phyloP scores from a whole-genome alignment of 2,888 invertebrate species.

The Nomada flava region DNA sequence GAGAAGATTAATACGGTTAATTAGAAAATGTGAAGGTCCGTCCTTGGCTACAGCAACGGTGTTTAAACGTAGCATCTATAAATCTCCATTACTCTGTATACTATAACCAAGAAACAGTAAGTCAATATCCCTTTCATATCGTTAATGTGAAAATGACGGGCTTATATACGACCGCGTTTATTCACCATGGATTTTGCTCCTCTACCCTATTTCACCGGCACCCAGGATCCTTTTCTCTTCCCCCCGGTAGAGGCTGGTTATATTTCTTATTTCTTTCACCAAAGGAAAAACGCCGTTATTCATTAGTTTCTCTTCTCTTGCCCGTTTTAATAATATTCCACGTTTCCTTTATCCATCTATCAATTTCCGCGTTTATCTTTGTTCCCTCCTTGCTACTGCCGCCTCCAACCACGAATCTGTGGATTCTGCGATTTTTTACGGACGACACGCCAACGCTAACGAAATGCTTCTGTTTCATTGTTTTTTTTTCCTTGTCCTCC shows the following conservation, averaged over 20 bases:
- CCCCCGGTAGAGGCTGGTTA: conserved; percentile 44
- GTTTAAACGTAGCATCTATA: conserved; percentile 51
- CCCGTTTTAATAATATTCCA: conserved; percentile 50
- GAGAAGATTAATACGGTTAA: conserved; percentile 48
- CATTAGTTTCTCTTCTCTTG: conserved; percentile 49
- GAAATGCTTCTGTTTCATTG: neutral
- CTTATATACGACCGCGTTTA: conserved; percentile 66
- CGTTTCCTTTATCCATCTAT: conserved; percentile 49
- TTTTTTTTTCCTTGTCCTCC: neutral
- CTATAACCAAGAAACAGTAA: conserved; percentile 57
- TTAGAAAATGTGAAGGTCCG: conserved; percentile 17
- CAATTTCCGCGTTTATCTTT: conserved; percentile 38
- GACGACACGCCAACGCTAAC: neutral
- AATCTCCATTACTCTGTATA: conserved; percentile 66
- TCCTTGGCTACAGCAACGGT: conserved; percentile 15
- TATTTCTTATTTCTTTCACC: conserved; percentile 61
- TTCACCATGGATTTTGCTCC: conserved; percentile 59
- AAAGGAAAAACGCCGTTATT: conserved; percentile 56
- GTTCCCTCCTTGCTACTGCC: neutral
- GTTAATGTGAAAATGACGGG: conserved; percentile 66
- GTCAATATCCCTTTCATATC: conserved; percentile 72
- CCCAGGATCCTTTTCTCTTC: neutral
- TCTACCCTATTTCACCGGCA: conserved; percentile 17
- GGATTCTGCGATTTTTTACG: conserved; percentile 14
- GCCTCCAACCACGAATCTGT: neutral